Percentiles rank a stretch among this genome's conserved stretches.
Evolutionary conservation across 2,888 invertebrate species (phyloP).

Genomic region (Diadromus collaris): DNA sequence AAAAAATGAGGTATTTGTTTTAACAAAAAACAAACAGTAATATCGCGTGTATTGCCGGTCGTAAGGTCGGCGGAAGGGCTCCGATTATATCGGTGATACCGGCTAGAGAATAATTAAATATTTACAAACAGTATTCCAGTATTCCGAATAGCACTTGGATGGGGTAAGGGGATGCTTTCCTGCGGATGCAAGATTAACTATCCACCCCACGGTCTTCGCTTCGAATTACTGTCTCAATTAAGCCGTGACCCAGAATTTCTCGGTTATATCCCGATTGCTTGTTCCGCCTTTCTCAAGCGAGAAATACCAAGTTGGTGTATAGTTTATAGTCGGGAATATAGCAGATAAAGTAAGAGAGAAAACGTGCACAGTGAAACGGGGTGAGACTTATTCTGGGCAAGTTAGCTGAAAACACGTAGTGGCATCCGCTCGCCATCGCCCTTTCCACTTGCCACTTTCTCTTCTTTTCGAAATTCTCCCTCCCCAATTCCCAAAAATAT

Average conservation of each 20-base stretch:
- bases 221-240: constrained; percentile 65
- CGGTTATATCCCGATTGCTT: constrained; percentile 53
- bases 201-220: constrained; percentile 50
- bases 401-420: constrained; percentile 23
- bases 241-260: constrained; percentile 64
- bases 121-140: constrained; percentile 23
- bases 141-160: constrained; percentile 12
- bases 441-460: constrained; percentile 34
- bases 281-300: constrained; percentile 28
- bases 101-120: constrained; percentile 37
- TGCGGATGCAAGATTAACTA: constrained; percentile 48
- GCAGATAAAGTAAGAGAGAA: constrained; percentile 1
- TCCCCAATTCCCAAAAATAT: not conserved
- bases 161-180: not conserved
- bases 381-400: constrained; percentile 45
- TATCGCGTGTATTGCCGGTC: not conserved
- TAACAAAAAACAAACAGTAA: not conserved
- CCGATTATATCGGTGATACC: not conserved
- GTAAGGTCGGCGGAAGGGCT: not conserved
- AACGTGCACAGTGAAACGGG: constrained; percentile 19
- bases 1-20: not conserved
- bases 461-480: constrained; percentile 23
- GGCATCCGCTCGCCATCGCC: constrained; percentile 23
- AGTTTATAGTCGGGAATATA: constrained; percentile 29
- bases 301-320: constrained; percentile 41